Evolutionary conservation across 2,888 invertebrate genomes (phyloP), one percentile per base, ranked within the genome.

Genomic region (Tinea pellionella): DNA sequence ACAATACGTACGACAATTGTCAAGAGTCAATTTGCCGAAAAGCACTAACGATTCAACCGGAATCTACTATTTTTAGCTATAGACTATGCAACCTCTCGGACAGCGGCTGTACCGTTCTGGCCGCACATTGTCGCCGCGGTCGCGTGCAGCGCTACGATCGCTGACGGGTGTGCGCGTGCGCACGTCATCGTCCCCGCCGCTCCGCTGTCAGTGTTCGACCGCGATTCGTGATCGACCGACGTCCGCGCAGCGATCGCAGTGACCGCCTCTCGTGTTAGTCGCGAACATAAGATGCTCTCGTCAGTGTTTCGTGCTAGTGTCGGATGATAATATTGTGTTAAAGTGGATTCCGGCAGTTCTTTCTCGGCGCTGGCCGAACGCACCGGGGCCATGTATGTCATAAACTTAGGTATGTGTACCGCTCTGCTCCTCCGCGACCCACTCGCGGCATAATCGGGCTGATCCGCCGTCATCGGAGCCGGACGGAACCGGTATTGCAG

Each of bases 311-410:
- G 67, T 72, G 74, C 78, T 78, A 74, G 82, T 84, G 83, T 73
- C 70, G 30, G 11, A 18, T 55, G 73, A 69, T n/a, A n/a, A n/a
- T 71, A 75, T 80, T 77, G 69, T 86, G 85, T 66, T 74, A 79
- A 80, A 80, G 85, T 87, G 86, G 86, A 87, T 86, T 83, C 85
- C 83, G 84, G 84, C 72, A 78, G 80, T 74, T 74, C 85, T 61
- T 87, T 85, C 73, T 82, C 75, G 80, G 80, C 85, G 85, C 86
- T 80, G 76, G 78, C 85, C 77, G 82, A 84, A 79, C 85, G 86
- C 83, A 85, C 86, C 77, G 86, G 80, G 83, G 86, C 85, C 77
- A 88, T 88, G 88, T 88, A 87, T 84, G 88, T 87, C 84, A 85
- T 88, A 67, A 88, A 88, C 84, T 81, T 88, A 83, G 88, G 88